Base-by-base conservation (phyloP, 2,888 invertebrate species). In the Thymelicus lineola region DNA sequence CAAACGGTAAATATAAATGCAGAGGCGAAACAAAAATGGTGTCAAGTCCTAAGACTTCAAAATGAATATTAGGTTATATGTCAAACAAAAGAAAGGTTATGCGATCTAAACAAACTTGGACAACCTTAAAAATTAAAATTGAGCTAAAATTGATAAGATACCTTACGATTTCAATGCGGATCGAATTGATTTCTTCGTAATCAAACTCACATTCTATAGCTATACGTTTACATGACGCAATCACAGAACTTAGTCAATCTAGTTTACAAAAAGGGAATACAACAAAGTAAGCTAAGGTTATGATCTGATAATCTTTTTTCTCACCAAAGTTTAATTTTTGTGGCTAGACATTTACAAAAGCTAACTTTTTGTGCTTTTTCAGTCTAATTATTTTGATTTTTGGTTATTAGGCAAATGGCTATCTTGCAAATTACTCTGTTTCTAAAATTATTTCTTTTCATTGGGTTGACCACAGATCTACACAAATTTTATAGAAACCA, bases 161-260 rank as follows among this genome's bases (percentile, higher is more conserved):
- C n/a, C n/a, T 20, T 64, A 42, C 9, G 45, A 64, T 64, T 64
- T 42, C n/a, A 62, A 74, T 73, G 71, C 28, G 72, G 73, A 75
- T 74, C 65, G 35, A 55, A 75, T 74, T 62, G 73, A 75, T 80
- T 80, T 75, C 72, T 70, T 55, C 71, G 72, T 70, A 80, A 80
- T 78, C 78, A 72, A 77, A 76, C 75, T 77, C 83, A 76, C 80
- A 81, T 78, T 79, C 78, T 82, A 80, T 84, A 87, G 78, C 83
- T 86, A 85, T 86, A 86, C 84, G 82, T 87, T 90, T 89, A 88
- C 87, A 88, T 93, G 93, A 93, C 93, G 93, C 93, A 93, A 93
- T 94, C 93, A 87, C 77, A 85, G 79, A 86, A 90, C 81, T 80
- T 87, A 87, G 62, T 81, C 87, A 81, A 86, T 38, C 58, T 85